phyloP scores from a whole-genome alignment of 2,888 invertebrate genomes.

The Deilephila elpenor region DNA sequence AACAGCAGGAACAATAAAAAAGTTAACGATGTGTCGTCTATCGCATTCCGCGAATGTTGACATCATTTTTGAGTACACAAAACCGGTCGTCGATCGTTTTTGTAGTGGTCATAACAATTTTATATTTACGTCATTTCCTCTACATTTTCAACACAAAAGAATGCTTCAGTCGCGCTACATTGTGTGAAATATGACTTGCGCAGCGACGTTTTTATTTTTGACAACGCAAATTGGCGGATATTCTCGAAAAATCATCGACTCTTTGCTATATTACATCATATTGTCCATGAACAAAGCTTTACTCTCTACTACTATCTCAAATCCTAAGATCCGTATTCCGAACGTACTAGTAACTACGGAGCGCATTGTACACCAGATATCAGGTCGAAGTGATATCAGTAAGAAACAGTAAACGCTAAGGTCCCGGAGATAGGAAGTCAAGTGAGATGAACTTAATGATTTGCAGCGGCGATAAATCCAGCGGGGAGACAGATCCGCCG shows the following conservation, averaged over 20 bases:
- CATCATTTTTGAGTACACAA: slow-evolving; percentile 33
- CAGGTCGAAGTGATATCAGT: background rate
- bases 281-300: too few species aligned
- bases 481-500: slow-evolving; percentile 68
- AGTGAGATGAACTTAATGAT: slow-evolving; percentile 62
- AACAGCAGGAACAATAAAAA: slow-evolving; percentile 8
- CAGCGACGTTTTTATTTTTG: background rate
- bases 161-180: background rate
- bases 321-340: background rate
- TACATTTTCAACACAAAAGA: slow-evolving; percentile 16
- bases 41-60: slow-evolving; percentile 36
- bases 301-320: background rate
- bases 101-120: slow-evolving; percentile 16
- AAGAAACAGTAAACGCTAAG: slow-evolving; percentile 20
- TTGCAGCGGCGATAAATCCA: slow-evolving; percentile 74
- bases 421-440: slow-evolving; percentile 20
- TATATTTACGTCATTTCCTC: slow-evolving; percentile 23
- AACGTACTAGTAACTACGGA: background rate
- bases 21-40: slow-evolving; percentile 15
- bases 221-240: background rate
- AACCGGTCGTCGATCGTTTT: slow-evolving; percentile 7
- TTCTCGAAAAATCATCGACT: background rate
- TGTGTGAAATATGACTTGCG: slow-evolving; percentile 19
- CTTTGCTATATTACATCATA: too few species aligned
- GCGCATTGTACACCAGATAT: background rate